Evolutionary conservation across 2,113 vertebrate genomes (phyloP).

Genomic region (Cepphus grylle): DNA sequence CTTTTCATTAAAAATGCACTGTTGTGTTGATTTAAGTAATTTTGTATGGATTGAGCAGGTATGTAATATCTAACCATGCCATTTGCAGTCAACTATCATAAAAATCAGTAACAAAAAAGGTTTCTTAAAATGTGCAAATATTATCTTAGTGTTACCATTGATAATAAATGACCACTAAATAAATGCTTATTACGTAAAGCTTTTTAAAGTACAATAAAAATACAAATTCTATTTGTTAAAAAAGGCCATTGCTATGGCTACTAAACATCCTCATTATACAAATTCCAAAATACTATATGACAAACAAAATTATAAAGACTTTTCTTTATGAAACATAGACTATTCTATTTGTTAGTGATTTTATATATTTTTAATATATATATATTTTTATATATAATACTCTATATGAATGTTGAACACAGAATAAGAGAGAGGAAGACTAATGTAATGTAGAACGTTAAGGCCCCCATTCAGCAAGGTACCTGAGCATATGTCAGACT

Average conservation of each 20-base stretch:
- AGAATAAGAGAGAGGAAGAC: conserved; percentile 39
- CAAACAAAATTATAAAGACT: conserved; percentile 77
- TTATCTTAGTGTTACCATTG: conserved; percentile 70
- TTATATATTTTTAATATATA: conserved; percentile 20
- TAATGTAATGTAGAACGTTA: not conserved
- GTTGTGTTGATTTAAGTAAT: conserved; percentile 50
- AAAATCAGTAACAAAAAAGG: conserved; percentile 70
- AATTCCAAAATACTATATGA: conserved; percentile 80
- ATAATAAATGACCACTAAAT: conserved; percentile 77
- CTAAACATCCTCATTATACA: conserved; percentile 79
- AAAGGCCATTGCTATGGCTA: conserved; percentile 75
- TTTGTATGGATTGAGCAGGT: conserved; percentile 42
- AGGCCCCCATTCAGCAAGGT: not conserved
- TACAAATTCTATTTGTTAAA: conserved; percentile 83
- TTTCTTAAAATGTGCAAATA: conserved; percentile 74
- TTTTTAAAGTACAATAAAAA: conserved; percentile 82
- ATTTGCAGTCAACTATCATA: conserved; percentile 64
- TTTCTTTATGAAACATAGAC: conserved; percentile 71
- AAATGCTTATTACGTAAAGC: conserved; percentile 77
- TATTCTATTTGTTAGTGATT: conserved; percentile 64
- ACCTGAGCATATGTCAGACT: not conserved
- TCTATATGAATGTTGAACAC: conserved; percentile 38
- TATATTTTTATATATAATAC: conserved; percentile 39
- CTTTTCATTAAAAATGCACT: conserved; percentile 70
- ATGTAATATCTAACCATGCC: conserved; percentile 66